These are phyloP conservation scores for Actenoides hombroni DNA, from an alignment of 2,113 vertebrate species.

Conservation along the genomic window DNA sequence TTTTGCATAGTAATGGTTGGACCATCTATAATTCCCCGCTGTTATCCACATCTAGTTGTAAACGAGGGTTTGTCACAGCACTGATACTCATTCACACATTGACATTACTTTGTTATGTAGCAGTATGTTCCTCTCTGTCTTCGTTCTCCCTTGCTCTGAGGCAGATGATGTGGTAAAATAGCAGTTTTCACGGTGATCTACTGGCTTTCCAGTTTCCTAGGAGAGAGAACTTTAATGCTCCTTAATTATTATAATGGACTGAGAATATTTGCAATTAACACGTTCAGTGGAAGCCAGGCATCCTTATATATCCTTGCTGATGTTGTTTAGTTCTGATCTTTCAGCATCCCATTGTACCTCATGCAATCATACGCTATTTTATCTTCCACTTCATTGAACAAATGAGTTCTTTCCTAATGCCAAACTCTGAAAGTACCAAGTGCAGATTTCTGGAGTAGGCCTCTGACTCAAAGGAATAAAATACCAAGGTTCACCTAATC, in stretches of 20 bases:
- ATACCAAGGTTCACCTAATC: neutral
- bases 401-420: slow-evolving; percentile 3
- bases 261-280: neutral
- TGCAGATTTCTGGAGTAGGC: neutral
- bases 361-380: neutral
- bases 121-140: neutral
- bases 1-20: neutral
- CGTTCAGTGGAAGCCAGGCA: neutral
- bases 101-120: neutral
- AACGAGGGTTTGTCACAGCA: neutral
- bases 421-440: slow-evolving; percentile 11
- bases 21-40: neutral
- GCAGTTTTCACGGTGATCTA: neutral
- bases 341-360: neutral
- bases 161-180: neutral
- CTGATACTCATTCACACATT: fast-evolving
- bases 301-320: neutral
- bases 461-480: neutral
- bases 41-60: neutral
- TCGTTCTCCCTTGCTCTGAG: neutral
- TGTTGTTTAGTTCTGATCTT: neutral
- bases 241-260: slow-evolving; percentile 4
- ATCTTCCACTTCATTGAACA: slow-evolving; percentile 11
- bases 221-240: neutral
- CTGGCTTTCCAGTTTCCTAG: neutral